Evolutionary conservation across 2,113 vertebrate species (phyloP), one percentile per base, ranked within the genome.

Genomic region (Cricetomys ansorgei): DNA sequence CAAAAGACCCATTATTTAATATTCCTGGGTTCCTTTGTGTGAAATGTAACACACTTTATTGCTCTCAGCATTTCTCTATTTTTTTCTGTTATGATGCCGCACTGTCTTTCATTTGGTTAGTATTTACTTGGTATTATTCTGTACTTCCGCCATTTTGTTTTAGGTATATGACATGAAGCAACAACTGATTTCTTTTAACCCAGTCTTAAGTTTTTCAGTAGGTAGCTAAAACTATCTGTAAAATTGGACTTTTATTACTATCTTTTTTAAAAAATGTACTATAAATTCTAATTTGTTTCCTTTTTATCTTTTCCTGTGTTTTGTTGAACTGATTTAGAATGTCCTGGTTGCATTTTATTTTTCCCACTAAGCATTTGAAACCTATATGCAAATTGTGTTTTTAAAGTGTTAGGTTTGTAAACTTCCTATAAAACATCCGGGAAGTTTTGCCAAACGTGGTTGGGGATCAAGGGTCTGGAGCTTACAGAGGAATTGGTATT

Each of bases 241-340:
- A 94, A 27, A 73, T 92, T 85, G 64, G 62, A 59, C 75, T 70
- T 92, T 50, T 86, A 34, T 31, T 94, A 40, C 76, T 25, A 12
- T 75, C 69, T 23, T 64, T 43, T 76, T 50, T 62, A 45, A n/a
- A n/a, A n/a, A n/a, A 11, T 88, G 86, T 70, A 25, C 29, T 65
- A 31, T 83, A 40, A 45, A 94, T 94, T 92, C 23, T 31, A 50
- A 6, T 89, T 80, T 50, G 50, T 92, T 67, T 16, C 21, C 9
- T 81, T 81, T 92, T 89, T 72, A 8, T 8, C 69, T 59, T 79
- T 80, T 65, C 37, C 73, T 94, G 0, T 77, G 40, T 91, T 91
- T 92, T 92, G 40, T 91, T 73, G n/a, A 96, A 88, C 81, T 70
- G 31, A 93, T 37, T 73, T 90, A 45, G 59, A 40, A 55, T 95